A percentile compares a stretch with the other conserved stretches of the same genome.
phyloP scores from a whole-genome alignment of 2,888 invertebrate species.

The Ectemnius continuus region DNA sequence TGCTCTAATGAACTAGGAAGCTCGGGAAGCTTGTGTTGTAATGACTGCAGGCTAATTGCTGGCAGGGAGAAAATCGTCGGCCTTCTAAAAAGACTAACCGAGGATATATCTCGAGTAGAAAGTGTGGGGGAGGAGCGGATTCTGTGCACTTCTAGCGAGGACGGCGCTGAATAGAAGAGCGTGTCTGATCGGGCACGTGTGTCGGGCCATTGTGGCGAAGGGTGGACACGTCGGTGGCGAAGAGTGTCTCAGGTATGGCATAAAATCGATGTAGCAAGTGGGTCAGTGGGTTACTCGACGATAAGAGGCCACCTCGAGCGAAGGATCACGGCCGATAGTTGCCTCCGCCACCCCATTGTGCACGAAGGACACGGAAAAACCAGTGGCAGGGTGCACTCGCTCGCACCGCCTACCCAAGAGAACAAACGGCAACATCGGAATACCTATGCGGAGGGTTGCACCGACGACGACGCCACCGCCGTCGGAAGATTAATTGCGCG shows the following conservation, averaged over 20 bases:
- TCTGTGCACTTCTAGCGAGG: background rate
- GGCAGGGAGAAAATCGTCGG: background rate
- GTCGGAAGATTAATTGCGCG: constrained; percentile 16
- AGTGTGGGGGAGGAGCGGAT: background rate
- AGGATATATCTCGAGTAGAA: background rate
- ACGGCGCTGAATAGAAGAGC: background rate
- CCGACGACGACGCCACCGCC: background rate
- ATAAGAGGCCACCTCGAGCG: constrained; percentile 55
- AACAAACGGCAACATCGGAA: constrained; percentile 10
- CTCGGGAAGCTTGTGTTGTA: background rate
- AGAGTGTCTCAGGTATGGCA: constrained; percentile 59
- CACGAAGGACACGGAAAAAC: too few relatives aligned
- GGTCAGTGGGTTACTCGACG: constrained; percentile 70
- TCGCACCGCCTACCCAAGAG: too few relatives aligned
- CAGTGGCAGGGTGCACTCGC: too few relatives aligned
- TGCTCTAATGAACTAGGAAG: background rate
- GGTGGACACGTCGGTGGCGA: constrained; percentile 32
- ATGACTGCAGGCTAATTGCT: background rate
- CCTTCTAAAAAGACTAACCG: background rate
- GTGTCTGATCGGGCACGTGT: background rate
- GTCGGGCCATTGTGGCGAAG: constrained; percentile 39
- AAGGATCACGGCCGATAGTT: constrained; percentile 44
- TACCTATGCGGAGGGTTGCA: too few relatives aligned
- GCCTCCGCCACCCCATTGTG: background rate
- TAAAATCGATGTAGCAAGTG: constrained; percentile 69